A percentile compares a stretch with the other conserved stretches of the same genome.
Evolutionary conservation across 2,888 invertebrate genomes (phyloP).

Genomic region (Dichetophora obliterata): DNA sequence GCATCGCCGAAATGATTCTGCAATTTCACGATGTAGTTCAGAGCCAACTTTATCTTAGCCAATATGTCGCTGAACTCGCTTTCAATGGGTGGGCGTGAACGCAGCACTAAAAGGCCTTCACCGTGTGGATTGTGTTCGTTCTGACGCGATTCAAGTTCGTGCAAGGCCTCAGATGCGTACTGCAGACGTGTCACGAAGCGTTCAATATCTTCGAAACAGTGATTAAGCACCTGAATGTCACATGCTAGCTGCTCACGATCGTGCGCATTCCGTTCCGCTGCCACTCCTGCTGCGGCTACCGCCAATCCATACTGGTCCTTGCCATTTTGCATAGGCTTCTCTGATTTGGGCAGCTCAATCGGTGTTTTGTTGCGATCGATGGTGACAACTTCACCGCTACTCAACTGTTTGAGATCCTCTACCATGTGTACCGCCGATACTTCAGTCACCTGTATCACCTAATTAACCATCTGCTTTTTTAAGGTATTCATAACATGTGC

Average conservation of each 20-base stretch:
- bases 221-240: slow-evolving; percentile 94
- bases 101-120: slow-evolving; percentile 91
- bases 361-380: slow-evolving; percentile 68
- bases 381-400: slow-evolving; percentile 74
- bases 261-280: slow-evolving; percentile 84
- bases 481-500: background rate
- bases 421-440: slow-evolving; percentile 86
- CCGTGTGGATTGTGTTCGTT: slow-evolving; percentile 78
- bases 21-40: slow-evolving; percentile 93
- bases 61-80: slow-evolving; percentile 97
- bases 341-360: slow-evolving; percentile 54
- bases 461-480: background rate
- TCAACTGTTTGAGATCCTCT: slow-evolving; percentile 81
- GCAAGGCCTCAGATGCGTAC: slow-evolving; percentile 93
- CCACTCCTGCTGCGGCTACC: slow-evolving; percentile 66
- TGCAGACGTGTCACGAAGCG: slow-evolving; percentile 97
- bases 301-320: slow-evolving; percentile 66
- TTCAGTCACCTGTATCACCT: slow-evolving; percentile 76
- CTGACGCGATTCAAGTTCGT: slow-evolving; percentile 89
- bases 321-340: slow-evolving; percentile 51
- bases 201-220: slow-evolving; percentile 99
- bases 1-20: slow-evolving; percentile 98
- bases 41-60: slow-evolving; percentile 97
- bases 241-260: slow-evolving; percentile 94
- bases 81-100: slow-evolving; percentile 95